These are phyloP conservation scores for Plagodis pulveraria DNA, from an alignment of 2,888 invertebrate genomes.

Conservation along the genomic window DNA sequence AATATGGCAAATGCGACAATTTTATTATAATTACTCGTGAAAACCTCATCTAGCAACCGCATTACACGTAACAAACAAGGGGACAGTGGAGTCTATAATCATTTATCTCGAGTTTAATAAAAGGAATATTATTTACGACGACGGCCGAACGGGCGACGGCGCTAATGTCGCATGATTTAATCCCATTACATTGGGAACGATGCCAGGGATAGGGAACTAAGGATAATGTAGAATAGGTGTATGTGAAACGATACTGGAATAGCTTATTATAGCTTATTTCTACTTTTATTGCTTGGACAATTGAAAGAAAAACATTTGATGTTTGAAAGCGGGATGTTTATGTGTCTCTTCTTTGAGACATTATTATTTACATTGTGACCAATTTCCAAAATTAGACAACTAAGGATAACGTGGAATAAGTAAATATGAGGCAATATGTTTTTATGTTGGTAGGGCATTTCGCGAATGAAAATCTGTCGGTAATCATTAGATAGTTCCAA, in stretches of 20 bases:
- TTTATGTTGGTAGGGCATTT: no score
- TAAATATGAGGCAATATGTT: no score
- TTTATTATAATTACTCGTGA: conserved; percentile 43
- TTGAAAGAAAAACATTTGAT: no score
- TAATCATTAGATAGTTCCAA: no score
- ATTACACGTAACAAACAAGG: conserved; percentile 62
- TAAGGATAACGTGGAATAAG: no score
- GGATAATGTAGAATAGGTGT: conserved; percentile 32
- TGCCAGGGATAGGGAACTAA: conserved; percentile 58
- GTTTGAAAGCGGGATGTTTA: no score
- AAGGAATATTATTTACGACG: conserved; percentile 83
- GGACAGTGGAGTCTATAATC: conserved; percentile 78
- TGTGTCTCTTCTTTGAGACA: no score
- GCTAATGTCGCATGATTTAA: conserved; percentile 83
- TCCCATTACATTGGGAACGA: conserved; percentile 79
- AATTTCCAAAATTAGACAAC: no score
- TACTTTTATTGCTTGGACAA: background rate
- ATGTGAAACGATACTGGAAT: conserved; percentile 13
- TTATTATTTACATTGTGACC: no score
- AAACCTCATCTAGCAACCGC: conserved; percentile 46
- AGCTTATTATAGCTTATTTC: conserved; percentile 11
- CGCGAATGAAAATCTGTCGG: no score
- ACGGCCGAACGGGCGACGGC: conserved; percentile 61
- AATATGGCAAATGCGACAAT: conserved; percentile 40
- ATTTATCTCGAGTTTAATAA: conserved; percentile 85